phyloP scores from a whole-genome alignment of 2,113 vertebrate genomes.

The Oncorhynchus gorbuscha region DNA sequence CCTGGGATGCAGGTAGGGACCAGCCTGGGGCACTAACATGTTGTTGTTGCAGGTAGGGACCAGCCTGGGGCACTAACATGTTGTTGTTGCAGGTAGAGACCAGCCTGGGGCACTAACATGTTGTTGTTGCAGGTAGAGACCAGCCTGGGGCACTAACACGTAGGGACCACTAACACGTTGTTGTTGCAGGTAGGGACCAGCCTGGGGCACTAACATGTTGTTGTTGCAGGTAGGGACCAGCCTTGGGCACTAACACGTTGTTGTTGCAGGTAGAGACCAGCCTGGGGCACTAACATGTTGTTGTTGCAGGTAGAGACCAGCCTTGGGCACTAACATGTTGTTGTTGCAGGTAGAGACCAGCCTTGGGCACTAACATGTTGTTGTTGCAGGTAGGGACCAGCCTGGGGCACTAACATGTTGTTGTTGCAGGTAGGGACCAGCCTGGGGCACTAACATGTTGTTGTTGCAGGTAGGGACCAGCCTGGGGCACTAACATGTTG shows the following conservation, averaged over 20 bases:
- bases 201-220: conserved; percentile 68
- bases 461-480: too few relatives aligned
- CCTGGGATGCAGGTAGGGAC: conserved; percentile 85
- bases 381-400: too few relatives aligned
- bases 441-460: too few relatives aligned
- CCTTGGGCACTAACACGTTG: not conserved
- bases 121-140: conserved; percentile 59
- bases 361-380: not conserved
- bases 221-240: conserved; percentile 61
- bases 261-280: conserved; percentile 60
- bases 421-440: too few relatives aligned
- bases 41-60: too few relatives aligned
- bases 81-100: too few relatives aligned
- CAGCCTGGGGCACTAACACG: not conserved
- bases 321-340: not conserved
- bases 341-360: conserved; percentile 60
- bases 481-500: too few relatives aligned
- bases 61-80: too few relatives aligned
- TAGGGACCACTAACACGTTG: too few relatives aligned
- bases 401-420: too few relatives aligned
- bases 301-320: conserved; percentile 61
- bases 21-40: not conserved
- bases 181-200: too few relatives aligned
- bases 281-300: not conserved
- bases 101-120: conserved; percentile 68